Conservation (phyloP, 2,888 invertebrate species). For the Ethmia dodecea region DNA sequence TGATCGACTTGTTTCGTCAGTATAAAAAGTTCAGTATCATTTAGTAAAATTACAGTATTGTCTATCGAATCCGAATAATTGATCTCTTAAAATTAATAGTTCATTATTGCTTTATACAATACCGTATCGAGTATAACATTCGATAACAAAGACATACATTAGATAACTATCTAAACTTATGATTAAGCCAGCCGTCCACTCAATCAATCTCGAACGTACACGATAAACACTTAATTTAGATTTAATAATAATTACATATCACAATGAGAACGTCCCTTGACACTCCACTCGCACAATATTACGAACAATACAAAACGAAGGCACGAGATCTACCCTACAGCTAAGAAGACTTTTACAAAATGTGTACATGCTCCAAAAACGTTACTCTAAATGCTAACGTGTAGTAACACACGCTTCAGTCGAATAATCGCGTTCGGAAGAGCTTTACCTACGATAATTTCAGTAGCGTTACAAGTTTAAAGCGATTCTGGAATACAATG, state of each 20-base stretch:
- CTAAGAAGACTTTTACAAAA: constrained; percentile 62
- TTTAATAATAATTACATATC: constrained; percentile 76
- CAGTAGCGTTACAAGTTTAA: constrained; percentile 57
- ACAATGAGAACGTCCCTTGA: constrained; percentile 73
- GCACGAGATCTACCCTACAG: constrained; percentile 71
- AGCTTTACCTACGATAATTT: constrained; percentile 43
- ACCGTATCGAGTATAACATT: constrained; percentile 66
- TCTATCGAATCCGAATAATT: constrained; percentile 60
- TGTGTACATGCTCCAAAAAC: constrained; percentile 61
- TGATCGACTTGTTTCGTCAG: constrained; percentile 62
- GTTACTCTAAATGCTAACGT: constrained; percentile 63
- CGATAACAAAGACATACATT: constrained; percentile 57
- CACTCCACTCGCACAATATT: constrained; percentile 66
- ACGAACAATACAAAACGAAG: constrained; percentile 69
- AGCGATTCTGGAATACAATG: constrained; percentile 71
- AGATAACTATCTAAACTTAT: constrained; percentile 54
- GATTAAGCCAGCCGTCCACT: constrained; percentile 59
- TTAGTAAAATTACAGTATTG: constrained; percentile 58
- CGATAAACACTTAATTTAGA: constrained; percentile 75
- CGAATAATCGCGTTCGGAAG: constrained; percentile 54
- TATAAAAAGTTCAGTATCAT: constrained; percentile 60
- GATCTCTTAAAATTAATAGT: constrained; percentile 64
- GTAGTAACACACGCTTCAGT: constrained; percentile 48
- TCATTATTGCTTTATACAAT: constrained; percentile 74
- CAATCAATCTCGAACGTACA: constrained; percentile 63